Base-by-base conservation (phyloP, 2,888 invertebrate genomes). In the Protonemura montana region DNA sequence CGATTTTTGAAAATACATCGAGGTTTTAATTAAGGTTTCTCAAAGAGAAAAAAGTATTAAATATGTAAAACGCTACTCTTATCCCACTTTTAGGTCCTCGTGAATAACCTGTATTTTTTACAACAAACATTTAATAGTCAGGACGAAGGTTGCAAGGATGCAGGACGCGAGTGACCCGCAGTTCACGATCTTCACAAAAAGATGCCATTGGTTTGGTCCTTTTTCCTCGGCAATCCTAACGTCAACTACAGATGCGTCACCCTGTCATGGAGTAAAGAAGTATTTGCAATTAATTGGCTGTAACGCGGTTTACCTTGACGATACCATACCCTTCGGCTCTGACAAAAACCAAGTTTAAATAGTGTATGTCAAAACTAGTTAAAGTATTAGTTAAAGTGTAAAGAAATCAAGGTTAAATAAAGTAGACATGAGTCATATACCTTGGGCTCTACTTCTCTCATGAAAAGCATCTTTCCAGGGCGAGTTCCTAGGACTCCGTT, bases 401-500 rank as follows among this genome's bases (percentile, higher is more conserved):
- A n/a, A n/a, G n/a, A n/a, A n/a, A n/a, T n/a, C n/a, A n/a, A n/a
- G n/a, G n/a, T n/a, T n/a, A n/a, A n/a, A n/a, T n/a, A n/a, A n/a
- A n/a, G n/a, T n/a, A n/a, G n/a, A n/a, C n/a, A n/a, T n/a, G n/a
- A n/a, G n/a, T n/a, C n/a, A n/a, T 81, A n/a, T 59, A 59, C 59
- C 59, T 81, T 30, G 7, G 80, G 30, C 10, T 76, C 76, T 6
- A 82, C 80, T 16, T 28, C 30, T 6, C 82, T 82, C 27, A 81
- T 28, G 13, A 86, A 10, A 5, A 86, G 86, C 30, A 86, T 30
- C 29, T 86, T 82, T 21, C 86, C 86, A 0, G 86, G 81, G 6
- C 7, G 76, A 0, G 27, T n/a, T 6, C 16, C 27, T 0, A 86
- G 82, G 3, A 86, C 29, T 10, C 42, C 3, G 28, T 59, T 35